phyloP scores from a whole-genome alignment of 2,888 invertebrate species.

The Oscheius onirici region DNA sequence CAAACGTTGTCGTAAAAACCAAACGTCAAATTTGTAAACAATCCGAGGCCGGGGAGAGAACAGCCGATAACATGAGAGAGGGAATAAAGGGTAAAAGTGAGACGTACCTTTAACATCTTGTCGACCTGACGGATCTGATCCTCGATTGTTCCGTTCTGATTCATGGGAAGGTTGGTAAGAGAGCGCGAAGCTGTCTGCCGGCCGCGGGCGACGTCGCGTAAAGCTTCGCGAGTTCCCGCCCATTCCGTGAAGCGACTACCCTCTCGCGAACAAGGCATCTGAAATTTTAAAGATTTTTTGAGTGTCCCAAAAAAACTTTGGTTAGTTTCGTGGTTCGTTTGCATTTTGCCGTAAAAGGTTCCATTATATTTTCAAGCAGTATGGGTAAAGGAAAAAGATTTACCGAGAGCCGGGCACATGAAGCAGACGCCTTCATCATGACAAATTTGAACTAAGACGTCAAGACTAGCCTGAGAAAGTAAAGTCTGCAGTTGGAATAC shows the following conservation, averaged over 20 bases:
- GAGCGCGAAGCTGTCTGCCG: constrained; percentile 32
- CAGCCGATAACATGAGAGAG: not conserved
- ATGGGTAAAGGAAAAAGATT: not conserved
- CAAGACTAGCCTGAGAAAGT: no score
- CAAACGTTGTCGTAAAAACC: not conserved
- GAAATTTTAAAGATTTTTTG: not conserved
- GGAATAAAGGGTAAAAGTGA: not conserved
- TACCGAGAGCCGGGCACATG: not conserved
- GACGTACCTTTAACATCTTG: constrained; percentile 52
- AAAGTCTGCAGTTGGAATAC: constrained; percentile 7
- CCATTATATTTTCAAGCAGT: no score
- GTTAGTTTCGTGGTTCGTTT: no score
- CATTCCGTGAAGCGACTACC: constrained; percentile 29
- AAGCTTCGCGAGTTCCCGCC: constrained; percentile 32
- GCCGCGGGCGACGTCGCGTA: constrained; percentile 28
- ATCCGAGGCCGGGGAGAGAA: not conserved
- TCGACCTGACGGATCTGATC: constrained; percentile 62
- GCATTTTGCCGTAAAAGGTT: no score
- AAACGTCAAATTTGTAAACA: not conserved
- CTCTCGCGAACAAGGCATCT: constrained; percentile 33
- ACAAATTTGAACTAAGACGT: no score
- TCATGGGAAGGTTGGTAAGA: constrained; percentile 35
- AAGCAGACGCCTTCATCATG: no score
- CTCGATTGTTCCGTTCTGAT: constrained; percentile 51
- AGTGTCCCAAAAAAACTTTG: not conserved